A percentile compares a stretch with the other conserved stretches of the same genome.
phyloP scores from a whole-genome alignment of 2,113 vertebrate species.

The Sylvilagus bachmani region DNA sequence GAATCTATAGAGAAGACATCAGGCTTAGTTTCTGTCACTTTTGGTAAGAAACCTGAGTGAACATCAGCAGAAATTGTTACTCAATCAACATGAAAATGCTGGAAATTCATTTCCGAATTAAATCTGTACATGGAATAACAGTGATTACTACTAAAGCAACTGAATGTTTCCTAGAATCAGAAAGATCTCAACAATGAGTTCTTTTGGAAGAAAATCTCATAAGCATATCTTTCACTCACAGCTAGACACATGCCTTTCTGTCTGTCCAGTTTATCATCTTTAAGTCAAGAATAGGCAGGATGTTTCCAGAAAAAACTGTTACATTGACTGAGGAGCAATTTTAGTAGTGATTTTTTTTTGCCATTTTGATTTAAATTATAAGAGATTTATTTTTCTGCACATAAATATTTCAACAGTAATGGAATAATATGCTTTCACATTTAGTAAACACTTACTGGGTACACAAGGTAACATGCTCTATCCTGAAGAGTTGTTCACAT shows the following conservation, averaged over 20 bases:
- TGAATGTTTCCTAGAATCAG: background rate
- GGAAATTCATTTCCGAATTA: conserved; percentile 36
- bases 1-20: too few relatives aligned
- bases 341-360: background rate
- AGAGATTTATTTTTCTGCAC: conserved; percentile 14
- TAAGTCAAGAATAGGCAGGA: background rate
- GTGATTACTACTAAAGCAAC: background rate
- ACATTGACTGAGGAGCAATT: background rate
- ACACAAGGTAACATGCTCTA: background rate
- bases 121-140: conserved; percentile 34
- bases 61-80: conserved; percentile 29
- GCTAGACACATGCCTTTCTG: conserved; percentile 26
- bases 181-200: conserved; percentile 31
- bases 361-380: background rate
- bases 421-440: background rate
- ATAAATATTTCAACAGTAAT: background rate
- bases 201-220: conserved; percentile 16
- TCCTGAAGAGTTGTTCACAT: background rate
- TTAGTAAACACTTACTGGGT: background rate
- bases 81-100: conserved; percentile 24
- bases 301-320: background rate
- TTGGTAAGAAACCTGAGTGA: conserved; percentile 39
- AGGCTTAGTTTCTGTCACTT: conserved; percentile 1
- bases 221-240: conserved; percentile 38
- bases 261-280: background rate